phyloP scores from a whole-genome alignment of 2,797 vertebrate genomes.

The Oreonectes daqikongensis region DNA sequence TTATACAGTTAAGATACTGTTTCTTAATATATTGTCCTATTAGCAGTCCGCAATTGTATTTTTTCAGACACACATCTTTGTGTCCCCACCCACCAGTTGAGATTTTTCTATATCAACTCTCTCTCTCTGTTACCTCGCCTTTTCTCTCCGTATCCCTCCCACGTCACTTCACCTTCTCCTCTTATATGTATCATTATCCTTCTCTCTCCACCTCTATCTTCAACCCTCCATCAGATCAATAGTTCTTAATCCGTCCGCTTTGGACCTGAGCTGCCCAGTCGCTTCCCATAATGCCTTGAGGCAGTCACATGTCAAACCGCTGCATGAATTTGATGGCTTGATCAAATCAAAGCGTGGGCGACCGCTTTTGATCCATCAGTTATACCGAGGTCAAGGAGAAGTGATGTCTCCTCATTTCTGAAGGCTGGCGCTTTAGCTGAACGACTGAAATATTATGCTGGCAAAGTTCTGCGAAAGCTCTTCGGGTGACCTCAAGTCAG shows the following conservation, averaged over 20 bases:
- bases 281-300: constrained; percentile 72
- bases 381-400: constrained; percentile 64
- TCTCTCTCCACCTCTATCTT: constrained; percentile 13
- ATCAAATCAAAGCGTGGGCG: constrained; percentile 72
- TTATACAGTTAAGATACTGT: no score
- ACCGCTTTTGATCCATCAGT: constrained; percentile 65
- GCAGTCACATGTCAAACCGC: constrained; percentile 74
- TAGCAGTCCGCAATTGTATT: not conserved
- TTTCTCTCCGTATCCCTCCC: constrained; percentile 32
- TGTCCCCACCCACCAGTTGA: constrained; percentile 38
- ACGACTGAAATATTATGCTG: constrained; percentile 19
- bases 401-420: constrained; percentile 25
- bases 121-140: not conserved
- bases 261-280: constrained; percentile 73
- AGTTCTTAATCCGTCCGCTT: constrained; percentile 48
- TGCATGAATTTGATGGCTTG: constrained; percentile 75
- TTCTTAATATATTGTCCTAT: not conserved
- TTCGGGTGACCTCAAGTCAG: constrained; percentile 31
- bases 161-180: not conserved
- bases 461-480: constrained; percentile 20
- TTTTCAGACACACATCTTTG: not conserved
- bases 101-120: constrained; percentile 57
- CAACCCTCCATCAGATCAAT: constrained; percentile 46
- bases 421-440: constrained; percentile 15
- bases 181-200: constrained; percentile 28